These are phyloP conservation scores for Peucedramus taeniatus DNA, from an alignment of 2,113 vertebrate genomes.

Conservation along the genomic window DNA sequence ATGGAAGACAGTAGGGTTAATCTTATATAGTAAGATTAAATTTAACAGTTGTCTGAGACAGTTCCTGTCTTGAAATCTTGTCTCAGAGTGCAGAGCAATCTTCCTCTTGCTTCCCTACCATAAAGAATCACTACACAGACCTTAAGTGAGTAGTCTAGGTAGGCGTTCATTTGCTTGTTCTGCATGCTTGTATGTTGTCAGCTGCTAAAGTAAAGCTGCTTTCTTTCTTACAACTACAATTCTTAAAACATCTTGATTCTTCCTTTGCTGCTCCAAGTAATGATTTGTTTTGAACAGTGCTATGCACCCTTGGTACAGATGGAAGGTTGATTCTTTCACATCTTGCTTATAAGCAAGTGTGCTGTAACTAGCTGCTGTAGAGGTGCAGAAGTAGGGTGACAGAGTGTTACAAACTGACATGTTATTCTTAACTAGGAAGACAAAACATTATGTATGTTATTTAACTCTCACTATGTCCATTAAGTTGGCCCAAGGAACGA, in stretches of 20 bases:
- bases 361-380: background rate
- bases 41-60: too few relatives aligned
- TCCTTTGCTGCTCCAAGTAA: background rate
- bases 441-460: background rate
- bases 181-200: background rate
- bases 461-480: background rate
- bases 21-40: too few relatives aligned
- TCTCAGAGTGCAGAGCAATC: too few relatives aligned
- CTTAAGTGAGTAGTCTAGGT: background rate
- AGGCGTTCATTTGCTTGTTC: background rate
- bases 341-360: background rate
- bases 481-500: background rate
- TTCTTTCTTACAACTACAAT: background rate
- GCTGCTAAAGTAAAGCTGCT: background rate
- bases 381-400: background rate
- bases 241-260: background rate
- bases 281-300: background rate
- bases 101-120: background rate
- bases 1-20: background rate
- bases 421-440: background rate
- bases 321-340: background rate
- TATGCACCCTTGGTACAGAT: background rate
- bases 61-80: too few relatives aligned
- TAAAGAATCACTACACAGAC: background rate
- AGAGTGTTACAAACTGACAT: background rate